Percentiles rank a stretch among this genome's conserved stretches.
Evolutionary conservation across 2,888 invertebrate species (phyloP).

Genomic region (Coremacera marginata): DNA sequence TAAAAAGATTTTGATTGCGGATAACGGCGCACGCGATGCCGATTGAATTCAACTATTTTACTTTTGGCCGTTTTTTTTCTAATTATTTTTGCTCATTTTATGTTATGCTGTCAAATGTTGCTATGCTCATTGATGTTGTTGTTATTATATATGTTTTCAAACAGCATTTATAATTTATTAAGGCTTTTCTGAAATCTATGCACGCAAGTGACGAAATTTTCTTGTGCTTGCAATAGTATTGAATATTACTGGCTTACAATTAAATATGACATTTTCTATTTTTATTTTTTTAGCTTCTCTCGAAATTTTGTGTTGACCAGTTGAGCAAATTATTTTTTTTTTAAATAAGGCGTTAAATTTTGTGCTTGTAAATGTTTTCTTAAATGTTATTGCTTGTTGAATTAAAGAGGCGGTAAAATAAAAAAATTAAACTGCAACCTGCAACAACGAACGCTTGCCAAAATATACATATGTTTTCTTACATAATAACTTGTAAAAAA

Average conservation of each 20-base stretch:
- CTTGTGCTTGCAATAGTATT: background rate
- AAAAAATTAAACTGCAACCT: too few relatives aligned
- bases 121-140: background rate
- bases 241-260: too few relatives aligned
- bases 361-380: background rate
- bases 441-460: too few relatives aligned
- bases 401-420: background rate
- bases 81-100: background rate
- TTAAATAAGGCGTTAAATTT: slow-evolving; percentile 2
- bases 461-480: too few relatives aligned
- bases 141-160: background rate
- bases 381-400: background rate
- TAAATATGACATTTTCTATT: background rate
- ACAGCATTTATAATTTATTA: slow-evolving; percentile 5
- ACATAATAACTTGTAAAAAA: too few relatives aligned
- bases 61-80: background rate
- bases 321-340: background rate
- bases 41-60: slow-evolving; percentile 15
- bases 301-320: background rate
- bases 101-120: background rate
- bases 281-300: background rate
- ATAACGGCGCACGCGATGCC: slow-evolving; percentile 31
- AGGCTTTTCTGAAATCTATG: background rate
- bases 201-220: background rate
- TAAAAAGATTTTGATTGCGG: slow-evolving; percentile 33